Evolutionary conservation across 2,797 vertebrate species (phyloP).

Genomic region (Parauchenoglanis punctatus): DNA sequence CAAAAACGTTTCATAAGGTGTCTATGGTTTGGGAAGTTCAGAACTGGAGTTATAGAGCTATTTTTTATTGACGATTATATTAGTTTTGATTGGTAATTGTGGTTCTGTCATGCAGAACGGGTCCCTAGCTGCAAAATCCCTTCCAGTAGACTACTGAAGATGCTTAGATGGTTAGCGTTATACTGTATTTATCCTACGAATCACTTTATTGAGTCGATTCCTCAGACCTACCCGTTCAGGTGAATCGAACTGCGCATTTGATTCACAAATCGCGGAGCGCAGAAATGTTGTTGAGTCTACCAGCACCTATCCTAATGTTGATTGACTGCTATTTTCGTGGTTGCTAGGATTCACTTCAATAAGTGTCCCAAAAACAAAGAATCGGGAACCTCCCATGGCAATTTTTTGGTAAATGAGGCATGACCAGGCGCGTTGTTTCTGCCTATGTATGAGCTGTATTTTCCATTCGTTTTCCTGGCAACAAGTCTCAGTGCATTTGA

Average conservation of each 20-base stretch:
- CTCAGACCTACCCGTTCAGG: background rate
- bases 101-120: background rate
- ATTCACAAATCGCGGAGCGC: background rate
- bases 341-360: background rate
- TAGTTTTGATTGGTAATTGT: background rate
- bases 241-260: background rate
- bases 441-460: background rate
- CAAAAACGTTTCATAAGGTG: background rate
- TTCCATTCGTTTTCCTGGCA: background rate
- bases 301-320: background rate
- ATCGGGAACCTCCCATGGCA: background rate
- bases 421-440: constrained; percentile 28
- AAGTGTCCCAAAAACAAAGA: background rate
- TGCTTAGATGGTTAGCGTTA: background rate
- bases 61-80: background rate
- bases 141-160: background rate
- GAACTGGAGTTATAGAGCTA: background rate
- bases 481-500: background rate
- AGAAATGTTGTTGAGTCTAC: too few species aligned
- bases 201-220: background rate
- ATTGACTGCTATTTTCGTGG: too few species aligned
- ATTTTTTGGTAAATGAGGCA: background rate
- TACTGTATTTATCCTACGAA: background rate
- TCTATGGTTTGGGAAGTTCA: background rate
- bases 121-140: background rate